A percentile compares a stretch with the other conserved stretches of the same genome.
Conservation (phyloP, 2,888 invertebrate species). For the Scotopteryx bipunctaria region DNA sequence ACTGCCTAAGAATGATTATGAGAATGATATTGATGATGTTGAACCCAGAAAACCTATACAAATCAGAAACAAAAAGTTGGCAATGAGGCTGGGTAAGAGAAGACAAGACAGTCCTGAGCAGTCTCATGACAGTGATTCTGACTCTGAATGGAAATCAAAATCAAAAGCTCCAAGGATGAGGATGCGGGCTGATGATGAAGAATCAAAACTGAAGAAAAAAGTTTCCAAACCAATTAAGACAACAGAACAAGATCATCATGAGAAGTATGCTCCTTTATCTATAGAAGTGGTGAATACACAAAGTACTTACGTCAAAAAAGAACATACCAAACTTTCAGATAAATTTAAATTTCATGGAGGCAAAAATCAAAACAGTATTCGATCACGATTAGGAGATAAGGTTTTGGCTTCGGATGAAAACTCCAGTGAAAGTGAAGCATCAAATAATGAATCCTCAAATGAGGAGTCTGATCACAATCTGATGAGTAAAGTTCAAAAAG, state of each 20-base stretch:
- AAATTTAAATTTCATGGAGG: conserved; percentile 61
- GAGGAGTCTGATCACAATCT: conserved; percentile 65
- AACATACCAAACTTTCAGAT: conserved; percentile 63
- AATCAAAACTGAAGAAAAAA: conserved; percentile 81
- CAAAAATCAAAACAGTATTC: conserved; percentile 45
- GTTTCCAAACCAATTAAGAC: conserved; percentile 44
- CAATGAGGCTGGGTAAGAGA: conserved; percentile 70
- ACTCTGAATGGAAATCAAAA: conserved; percentile 83
- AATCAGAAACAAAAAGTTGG: conserved; percentile 66
- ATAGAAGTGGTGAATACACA: conserved; percentile 70
- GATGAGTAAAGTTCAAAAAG: conserved; percentile 81
- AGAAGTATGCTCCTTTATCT: conserved; percentile 67
- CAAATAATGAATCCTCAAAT: conserved; percentile 58
- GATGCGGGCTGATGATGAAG: conserved; percentile 95
- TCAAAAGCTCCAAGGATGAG: conserved; percentile 89
- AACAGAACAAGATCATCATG: conserved; percentile 32
- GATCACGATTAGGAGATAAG: conserved; percentile 68
- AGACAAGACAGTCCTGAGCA: conserved; percentile 49
- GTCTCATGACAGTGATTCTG: conserved; percentile 74
- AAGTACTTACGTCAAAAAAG: conserved; percentile 55
- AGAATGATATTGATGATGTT: conserved; percentile 51
- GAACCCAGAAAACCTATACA: conserved; percentile 49
- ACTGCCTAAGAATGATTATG: conserved; percentile 56
- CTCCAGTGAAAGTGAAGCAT: conserved; percentile 40
- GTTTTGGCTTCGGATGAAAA: conserved; percentile 38